phyloP scores from a whole-genome alignment of 2,797 vertebrate genomes.

The Molothrus aeneus region DNA sequence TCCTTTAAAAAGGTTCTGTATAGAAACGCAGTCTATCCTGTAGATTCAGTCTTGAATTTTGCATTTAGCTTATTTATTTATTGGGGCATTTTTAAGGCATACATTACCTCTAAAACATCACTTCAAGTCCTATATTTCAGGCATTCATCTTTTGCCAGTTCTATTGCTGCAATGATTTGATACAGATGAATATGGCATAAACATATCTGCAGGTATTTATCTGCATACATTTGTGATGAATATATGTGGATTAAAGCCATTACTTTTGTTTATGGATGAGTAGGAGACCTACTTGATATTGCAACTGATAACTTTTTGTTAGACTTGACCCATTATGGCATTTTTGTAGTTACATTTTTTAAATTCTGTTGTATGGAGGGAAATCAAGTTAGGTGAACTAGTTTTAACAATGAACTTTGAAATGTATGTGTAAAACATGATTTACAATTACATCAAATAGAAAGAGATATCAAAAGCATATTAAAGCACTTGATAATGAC shows the following conservation, averaged over 20 bases:
- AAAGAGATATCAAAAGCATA: not conserved
- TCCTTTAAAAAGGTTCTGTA: not conserved
- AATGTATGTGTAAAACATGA: fast-evolving
- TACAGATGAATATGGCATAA: not conserved
- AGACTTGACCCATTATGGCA: not conserved
- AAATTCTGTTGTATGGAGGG: not conserved
- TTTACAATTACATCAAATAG: not conserved
- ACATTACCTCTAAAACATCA: not conserved
- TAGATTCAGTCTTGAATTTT: not conserved
- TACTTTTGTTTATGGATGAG: not conserved
- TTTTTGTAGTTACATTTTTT: not conserved
- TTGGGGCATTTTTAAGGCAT: fast-evolving
- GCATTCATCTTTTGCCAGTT: not conserved
- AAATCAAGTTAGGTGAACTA: not conserved
- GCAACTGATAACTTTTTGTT: not conserved
- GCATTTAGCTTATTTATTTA: not conserved
- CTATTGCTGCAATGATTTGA: not conserved
- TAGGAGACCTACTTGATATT: not conserved
- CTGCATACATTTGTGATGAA: not conserved
- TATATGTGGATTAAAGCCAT: not conserved
- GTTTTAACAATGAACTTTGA: not conserved
- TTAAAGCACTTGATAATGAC: not conserved
- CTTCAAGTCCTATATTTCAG: not conserved
- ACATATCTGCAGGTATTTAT: not conserved
- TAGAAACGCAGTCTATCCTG: not conserved